A percentile compares a stretch with the other conserved stretches of the same genome.
Evolutionary conservation across 2,888 invertebrate genomes (phyloP).

Genomic region (Mechanitis mazaeus): DNA sequence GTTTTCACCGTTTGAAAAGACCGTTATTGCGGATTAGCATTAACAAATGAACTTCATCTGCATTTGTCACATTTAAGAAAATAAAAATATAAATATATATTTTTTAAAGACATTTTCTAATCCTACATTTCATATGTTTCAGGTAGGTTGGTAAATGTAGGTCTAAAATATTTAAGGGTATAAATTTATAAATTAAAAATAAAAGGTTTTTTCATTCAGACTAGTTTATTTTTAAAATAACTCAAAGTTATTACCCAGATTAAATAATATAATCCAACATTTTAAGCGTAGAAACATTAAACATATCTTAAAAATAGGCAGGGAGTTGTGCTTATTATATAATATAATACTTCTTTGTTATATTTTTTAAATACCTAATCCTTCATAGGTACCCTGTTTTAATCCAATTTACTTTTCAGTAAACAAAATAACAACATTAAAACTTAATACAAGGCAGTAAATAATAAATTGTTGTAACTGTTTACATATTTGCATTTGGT

Average conservation of each 20-base stretch:
- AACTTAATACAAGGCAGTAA: background rate
- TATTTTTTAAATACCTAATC: slow-evolving; percentile 1
- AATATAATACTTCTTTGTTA: slow-evolving; percentile 21
- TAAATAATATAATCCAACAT: slow-evolving; percentile 21
- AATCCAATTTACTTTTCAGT: background rate
- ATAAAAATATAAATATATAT: no score
- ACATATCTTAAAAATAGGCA: slow-evolving; percentile 22
- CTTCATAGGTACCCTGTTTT: slow-evolving; percentile 6
- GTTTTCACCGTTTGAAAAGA: no score
- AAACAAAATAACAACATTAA: background rate
- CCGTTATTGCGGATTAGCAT: no score
- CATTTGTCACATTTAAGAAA: no score
- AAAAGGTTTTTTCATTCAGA: slow-evolving; percentile 27
- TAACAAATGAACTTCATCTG: no score
- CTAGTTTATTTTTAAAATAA: slow-evolving; percentile 36
- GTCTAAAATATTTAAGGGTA: no score
- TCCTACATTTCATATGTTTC: no score
- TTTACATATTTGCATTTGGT: background rate
- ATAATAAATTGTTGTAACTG: background rate
- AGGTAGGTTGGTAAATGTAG: no score
- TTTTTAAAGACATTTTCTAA: no score
- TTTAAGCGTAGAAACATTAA: slow-evolving; percentile 28
- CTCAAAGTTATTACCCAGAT: slow-evolving; percentile 26
- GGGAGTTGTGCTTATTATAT: slow-evolving; percentile 30
- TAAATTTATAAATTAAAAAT: background rate